Conservation (phyloP, 2,888 invertebrate species). For the Caenorhabditis plicata region DNA sequence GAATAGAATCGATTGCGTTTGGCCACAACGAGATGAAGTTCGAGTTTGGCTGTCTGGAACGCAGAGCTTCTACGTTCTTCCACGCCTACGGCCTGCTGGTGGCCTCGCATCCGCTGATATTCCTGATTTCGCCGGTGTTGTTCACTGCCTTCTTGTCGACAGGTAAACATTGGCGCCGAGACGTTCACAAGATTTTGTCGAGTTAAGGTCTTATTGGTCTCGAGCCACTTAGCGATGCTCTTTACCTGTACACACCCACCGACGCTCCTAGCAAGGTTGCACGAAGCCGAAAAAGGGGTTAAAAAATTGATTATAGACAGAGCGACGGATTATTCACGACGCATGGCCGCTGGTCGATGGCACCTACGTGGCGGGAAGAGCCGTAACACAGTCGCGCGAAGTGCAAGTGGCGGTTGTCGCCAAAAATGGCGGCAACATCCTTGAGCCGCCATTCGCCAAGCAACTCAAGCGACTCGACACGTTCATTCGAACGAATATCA, state of each 20-base stretch:
- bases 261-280: conserved; percentile 54
- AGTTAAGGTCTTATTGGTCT: conserved; percentile 36
- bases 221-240: conserved; percentile 51
- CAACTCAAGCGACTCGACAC: conserved; percentile 45
- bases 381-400: conserved; percentile 53
- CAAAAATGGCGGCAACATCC: conserved; percentile 79
- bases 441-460: conserved; percentile 71
- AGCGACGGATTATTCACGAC: conserved; percentile 45
- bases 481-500: conserved; percentile 49
- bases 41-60: conserved; percentile 51
- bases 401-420: conserved; percentile 76
- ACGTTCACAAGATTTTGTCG: neutral
- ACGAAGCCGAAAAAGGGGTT: too few species aligned
- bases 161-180: conserved; percentile 10
- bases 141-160: conserved; percentile 38
- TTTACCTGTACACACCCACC: conserved; percentile 57
- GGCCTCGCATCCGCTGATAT: conserved; percentile 43
- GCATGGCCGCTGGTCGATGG: conserved; percentile 53
- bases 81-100: conserved; percentile 49
- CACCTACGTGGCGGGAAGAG: conserved; percentile 51
- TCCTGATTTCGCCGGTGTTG: conserved; percentile 45
- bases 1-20: too few species aligned
- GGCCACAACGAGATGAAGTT: conserved; percentile 5
- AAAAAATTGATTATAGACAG: conserved; percentile 33
- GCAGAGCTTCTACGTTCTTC: conserved; percentile 49